Base-by-base conservation (phyloP, 1,140 invertebrate species). In the Chlorops oryzae region DNA sequence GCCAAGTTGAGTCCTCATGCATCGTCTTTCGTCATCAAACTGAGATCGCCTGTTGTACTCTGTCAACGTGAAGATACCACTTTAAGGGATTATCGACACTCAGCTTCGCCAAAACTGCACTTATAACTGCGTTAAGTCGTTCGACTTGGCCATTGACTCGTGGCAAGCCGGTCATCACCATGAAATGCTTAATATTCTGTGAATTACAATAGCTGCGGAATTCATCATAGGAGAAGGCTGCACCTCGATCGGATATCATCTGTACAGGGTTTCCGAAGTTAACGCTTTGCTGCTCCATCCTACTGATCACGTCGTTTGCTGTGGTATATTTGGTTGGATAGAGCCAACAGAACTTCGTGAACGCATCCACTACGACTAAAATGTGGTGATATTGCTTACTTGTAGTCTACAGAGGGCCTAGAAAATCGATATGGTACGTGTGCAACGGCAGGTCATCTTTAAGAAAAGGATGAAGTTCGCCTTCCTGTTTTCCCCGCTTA, bases 401-500 rank as follows among this genome's bases (percentile, higher is more conserved):
- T 2, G 61, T 63, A 3, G 54, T 15, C n/a, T 55, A 44, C 41
- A 63, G 35, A 13, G 61, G 59, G 39, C 70, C 66, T 6, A 49
- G 10, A 28, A 27, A 46, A 32, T 48, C 35, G 3, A 52, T 21
- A 21, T 48, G 51, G 0, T 49, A 54, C 4, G 59, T 63, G 32
- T 32, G 20, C 5, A 67, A 47, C 5, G 63, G 60, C 1, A 47
- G 17, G 7, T 59, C 60, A 12, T 51, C 54, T 47, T 62, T 73
- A 0, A 58, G 55, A 6, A 72, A 55, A 0, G 60, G 54, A 37
- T 69, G 40, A 12, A 70, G 35, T 10, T 50, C 55, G 3, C 65
- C 73, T 58, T 75, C 65, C 43, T 65, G 52, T 50, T 73, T 75
- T 5, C 73, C 73, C 45, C 44, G 37, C 15, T 67, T 68, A 22